phyloP scores from a whole-genome alignment of 2,797 vertebrate genomes.

The Clarias platycephalus region DNA sequence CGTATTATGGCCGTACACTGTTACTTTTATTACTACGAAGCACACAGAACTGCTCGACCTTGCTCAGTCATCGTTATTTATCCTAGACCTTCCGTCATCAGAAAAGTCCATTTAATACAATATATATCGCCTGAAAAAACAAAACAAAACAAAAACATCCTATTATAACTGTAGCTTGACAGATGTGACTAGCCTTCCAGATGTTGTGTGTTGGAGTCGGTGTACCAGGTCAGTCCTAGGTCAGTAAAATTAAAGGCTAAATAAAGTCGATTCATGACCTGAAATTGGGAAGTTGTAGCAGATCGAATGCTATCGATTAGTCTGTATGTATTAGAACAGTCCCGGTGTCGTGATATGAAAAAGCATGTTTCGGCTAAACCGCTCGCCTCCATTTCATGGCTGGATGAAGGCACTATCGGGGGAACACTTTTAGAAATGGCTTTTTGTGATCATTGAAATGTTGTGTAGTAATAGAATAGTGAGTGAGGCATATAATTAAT shows the following conservation, averaged over 20 bases:
- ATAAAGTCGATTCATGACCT: not conserved
- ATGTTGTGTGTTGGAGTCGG: constrained; percentile 25
- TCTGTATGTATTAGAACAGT: constrained; percentile 44
- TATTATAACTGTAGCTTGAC: constrained; percentile 46
- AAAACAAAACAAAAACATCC: not conserved
- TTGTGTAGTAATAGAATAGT: constrained; percentile 37
- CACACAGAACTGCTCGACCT: constrained; percentile 61
- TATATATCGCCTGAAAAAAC: not conserved
- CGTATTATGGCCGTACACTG: constrained; percentile 75
- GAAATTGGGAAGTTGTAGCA: constrained; percentile 43
- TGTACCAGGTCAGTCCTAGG: constrained; percentile 27
- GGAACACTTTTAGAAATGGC: constrained; percentile 28
- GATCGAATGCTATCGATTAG: constrained; percentile 75
- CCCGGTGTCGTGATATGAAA: constrained; percentile 53
- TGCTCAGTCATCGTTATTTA: constrained; percentile 45
- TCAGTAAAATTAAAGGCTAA: constrained; percentile 25
- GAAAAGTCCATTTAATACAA: constrained; percentile 12
- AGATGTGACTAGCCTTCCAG: constrained; percentile 30
- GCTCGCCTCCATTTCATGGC: constrained; percentile 72
- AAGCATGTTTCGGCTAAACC: constrained; percentile 65
- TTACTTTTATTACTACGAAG: constrained; percentile 70
- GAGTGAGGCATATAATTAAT: constrained; percentile 29
- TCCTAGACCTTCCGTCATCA: constrained; percentile 27
- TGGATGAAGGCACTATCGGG: constrained; percentile 51
- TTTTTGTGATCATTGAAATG: constrained; percentile 33